Percentiles rank a stretch among this genome's conserved stretches.
Evolutionary conservation across 2,888 invertebrate species (phyloP).

Genomic region (Trissolcus japonicus): DNA sequence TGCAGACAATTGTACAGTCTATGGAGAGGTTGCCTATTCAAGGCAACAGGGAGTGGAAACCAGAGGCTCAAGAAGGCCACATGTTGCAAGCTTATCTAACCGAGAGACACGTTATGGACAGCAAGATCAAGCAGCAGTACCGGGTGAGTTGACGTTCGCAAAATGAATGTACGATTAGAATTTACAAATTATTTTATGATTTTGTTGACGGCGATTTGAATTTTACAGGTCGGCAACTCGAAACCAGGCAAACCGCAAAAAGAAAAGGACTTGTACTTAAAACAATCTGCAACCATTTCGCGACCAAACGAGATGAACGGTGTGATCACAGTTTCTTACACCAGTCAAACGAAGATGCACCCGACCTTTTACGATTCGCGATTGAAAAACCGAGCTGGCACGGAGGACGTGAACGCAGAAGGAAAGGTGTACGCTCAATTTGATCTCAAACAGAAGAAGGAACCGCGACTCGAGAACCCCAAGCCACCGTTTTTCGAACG

Average conservation of each 20-base stretch:
- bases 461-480: slow-evolving; percentile 58
- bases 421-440: slow-evolving; percentile 63
- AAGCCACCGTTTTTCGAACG: slow-evolving; percentile 59
- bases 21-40: slow-evolving; percentile 81
- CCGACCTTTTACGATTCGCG: slow-evolving; percentile 61
- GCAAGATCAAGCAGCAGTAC: slow-evolving; percentile 82
- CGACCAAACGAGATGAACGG: slow-evolving; percentile 59
- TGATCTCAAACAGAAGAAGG: slow-evolving; percentile 65
- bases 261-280: slow-evolving; percentile 62
- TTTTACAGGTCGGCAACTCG: slow-evolving; percentile 60
- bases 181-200: background rate
- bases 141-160: slow-evolving; percentile 51
- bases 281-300: slow-evolving; percentile 53
- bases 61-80: slow-evolving; percentile 79
- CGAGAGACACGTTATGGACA: slow-evolving; percentile 83
- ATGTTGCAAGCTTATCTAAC: slow-evolving; percentile 85
- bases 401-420: slow-evolving; percentile 66
- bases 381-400: slow-evolving; percentile 60
- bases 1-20: slow-evolving; percentile 81
- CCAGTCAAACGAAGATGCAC: slow-evolving; percentile 66
- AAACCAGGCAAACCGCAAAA: slow-evolving; percentile 62
- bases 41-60: slow-evolving; percentile 77
- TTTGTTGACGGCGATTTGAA: background rate
- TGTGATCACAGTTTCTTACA: slow-evolving; percentile 67
- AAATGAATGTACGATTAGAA: background rate